phyloP scores from a whole-genome alignment of 2,888 invertebrate species.

The Ferdinandea cuprea region DNA sequence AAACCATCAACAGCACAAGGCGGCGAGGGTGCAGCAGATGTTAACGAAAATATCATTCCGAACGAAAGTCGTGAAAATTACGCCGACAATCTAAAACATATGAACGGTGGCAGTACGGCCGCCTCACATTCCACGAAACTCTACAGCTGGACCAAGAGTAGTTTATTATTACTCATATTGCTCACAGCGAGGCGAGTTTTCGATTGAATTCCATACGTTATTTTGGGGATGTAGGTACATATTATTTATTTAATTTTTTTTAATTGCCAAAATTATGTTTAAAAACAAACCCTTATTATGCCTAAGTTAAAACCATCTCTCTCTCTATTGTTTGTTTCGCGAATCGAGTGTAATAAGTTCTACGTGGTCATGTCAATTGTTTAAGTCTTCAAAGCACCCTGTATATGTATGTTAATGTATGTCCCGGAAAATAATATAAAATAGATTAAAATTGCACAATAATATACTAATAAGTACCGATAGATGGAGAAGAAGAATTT shows the following conservation, averaged over 20 bases:
- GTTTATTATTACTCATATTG: constrained; percentile 54
- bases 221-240: constrained; percentile 43
- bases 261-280: constrained; percentile 68
- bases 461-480: neutral
- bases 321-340: no score
- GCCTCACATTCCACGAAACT: constrained; percentile 62
- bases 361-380: constrained; percentile 48
- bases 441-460: constrained; percentile 21
- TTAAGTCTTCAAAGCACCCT: neutral
- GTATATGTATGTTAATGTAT: neutral
- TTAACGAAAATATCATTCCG: constrained; percentile 70
- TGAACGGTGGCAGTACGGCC: constrained; percentile 68
- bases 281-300: constrained; percentile 39
- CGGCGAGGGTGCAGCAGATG: constrained; percentile 74
- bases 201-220: constrained; percentile 33
- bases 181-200: constrained; percentile 57
- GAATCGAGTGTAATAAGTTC: constrained; percentile 8
- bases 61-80: constrained; percentile 81
- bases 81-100: constrained; percentile 77
- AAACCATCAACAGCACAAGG: constrained; percentile 39
- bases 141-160: constrained; percentile 68
- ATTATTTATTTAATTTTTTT: constrained; percentile 52
- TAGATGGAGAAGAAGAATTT: neutral
- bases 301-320: constrained; percentile 3
- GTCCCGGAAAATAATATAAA: constrained; percentile 1